A percentile compares a stretch with the other conserved stretches of the same genome.
Conservation (phyloP, 2,888 invertebrate species). For the Siphonodentalium dalli region DNA sequence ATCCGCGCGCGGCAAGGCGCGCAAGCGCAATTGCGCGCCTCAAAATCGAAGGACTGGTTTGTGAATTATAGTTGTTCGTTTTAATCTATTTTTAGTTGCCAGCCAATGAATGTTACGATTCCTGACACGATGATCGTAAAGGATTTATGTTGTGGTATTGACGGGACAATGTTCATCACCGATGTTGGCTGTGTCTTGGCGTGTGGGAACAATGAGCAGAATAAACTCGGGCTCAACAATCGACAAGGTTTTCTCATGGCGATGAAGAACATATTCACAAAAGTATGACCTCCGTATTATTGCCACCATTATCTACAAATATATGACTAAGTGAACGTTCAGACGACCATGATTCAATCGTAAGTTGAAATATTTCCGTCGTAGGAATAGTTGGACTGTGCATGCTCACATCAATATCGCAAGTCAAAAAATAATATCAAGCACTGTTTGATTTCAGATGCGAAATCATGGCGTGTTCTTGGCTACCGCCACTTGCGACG, state of each 20-base stretch:
- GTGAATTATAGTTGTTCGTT: not conserved
- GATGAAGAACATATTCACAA: conserved; percentile 66
- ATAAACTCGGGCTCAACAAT: conserved; percentile 73
- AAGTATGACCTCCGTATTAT: conserved; percentile 55
- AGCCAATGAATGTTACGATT: conserved; percentile 66
- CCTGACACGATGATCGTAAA: conserved; percentile 68
- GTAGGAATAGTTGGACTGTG: too few relatives aligned
- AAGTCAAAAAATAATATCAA: too few relatives aligned
- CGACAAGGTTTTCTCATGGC: conserved; percentile 68
- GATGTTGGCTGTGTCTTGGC: conserved; percentile 72
- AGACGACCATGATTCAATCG: too few relatives aligned
- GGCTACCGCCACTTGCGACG: too few relatives aligned
- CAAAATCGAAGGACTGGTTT: too few relatives aligned
- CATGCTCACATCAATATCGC: too few relatives aligned
- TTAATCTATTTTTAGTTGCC: conserved; percentile 61
- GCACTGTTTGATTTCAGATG: too few relatives aligned
- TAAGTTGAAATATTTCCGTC: too few relatives aligned
- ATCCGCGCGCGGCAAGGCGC: too few relatives aligned
- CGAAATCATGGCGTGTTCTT: too few relatives aligned
- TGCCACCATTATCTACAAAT: not conserved
- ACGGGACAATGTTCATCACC: conserved; percentile 72
- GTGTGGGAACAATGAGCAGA: conserved; percentile 73
- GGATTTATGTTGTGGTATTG: conserved; percentile 72
- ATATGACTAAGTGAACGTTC: too few relatives aligned
- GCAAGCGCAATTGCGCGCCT: too few relatives aligned